A percentile compares a stretch with the other conserved stretches of the same genome.
Evolutionary conservation across 2,113 vertebrate genomes (phyloP).

Genomic region (Sinosuthora webbiana): DNA sequence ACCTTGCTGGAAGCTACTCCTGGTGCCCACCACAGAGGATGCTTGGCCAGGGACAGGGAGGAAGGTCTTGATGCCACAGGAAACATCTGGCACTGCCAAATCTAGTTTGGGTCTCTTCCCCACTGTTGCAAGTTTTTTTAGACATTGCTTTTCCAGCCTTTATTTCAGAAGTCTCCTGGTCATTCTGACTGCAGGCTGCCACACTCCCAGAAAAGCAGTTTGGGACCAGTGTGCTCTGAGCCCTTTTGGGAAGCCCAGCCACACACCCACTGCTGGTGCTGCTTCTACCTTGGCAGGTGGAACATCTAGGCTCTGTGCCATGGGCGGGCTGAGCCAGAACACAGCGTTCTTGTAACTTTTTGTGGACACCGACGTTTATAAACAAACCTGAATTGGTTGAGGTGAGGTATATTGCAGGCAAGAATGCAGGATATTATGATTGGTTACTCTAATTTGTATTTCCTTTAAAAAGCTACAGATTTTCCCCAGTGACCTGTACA

Average conservation of each 20-base stretch:
- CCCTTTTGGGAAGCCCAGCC: neutral
- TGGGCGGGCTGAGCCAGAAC: neutral
- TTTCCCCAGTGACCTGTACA: neutral
- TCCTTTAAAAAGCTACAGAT: neutral
- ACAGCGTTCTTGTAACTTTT: rapidly evolving
- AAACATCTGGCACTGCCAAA: neutral
- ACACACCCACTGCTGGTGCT: neutral
- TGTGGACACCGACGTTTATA: neutral
- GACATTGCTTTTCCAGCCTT: neutral
- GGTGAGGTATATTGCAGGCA: neutral
- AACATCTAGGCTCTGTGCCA: neutral
- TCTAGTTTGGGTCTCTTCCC: neutral
- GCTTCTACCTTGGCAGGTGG: neutral
- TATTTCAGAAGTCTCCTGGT: neutral
- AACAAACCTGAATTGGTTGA: neutral
- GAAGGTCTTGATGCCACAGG: neutral
- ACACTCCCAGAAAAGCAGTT: neutral
- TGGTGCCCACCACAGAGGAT: neutral
- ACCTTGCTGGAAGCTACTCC: neutral
- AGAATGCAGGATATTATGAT: neutral
- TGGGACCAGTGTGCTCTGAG: neutral
- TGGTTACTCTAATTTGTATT: neutral
- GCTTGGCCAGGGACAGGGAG: neutral
- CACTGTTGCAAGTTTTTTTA: neutral
- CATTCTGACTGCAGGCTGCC: neutral